Percentiles rank a stretch among this genome's conserved stretches.
phyloP scores from a whole-genome alignment of 2,113 vertebrate species.

The Choloepus hoffmanni region DNA sequence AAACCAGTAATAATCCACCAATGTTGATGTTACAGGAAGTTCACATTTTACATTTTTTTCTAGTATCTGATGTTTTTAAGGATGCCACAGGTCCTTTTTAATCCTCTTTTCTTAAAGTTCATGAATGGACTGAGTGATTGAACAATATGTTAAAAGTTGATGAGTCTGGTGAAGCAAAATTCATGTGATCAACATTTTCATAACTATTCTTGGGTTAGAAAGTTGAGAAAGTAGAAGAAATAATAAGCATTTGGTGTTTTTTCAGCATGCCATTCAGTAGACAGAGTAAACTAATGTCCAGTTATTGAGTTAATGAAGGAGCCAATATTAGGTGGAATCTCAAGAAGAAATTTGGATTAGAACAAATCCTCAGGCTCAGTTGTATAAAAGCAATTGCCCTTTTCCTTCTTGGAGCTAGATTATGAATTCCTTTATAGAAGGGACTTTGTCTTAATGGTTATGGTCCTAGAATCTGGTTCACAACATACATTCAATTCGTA shows the following conservation, averaged over 20 bases:
- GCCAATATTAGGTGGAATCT: background rate
- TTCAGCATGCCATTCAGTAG: background rate
- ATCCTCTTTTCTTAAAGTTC: background rate
- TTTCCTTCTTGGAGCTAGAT: background rate
- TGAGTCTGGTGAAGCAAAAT: background rate
- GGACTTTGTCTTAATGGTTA: background rate
- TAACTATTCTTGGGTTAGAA: background rate
- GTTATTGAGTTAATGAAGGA: background rate
- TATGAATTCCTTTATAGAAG: background rate
- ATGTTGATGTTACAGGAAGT: background rate
- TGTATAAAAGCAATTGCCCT: background rate
- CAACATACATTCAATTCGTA: background rate
- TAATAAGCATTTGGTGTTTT: background rate
- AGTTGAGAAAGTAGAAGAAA: background rate
- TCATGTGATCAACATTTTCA: slow-evolving; percentile 2
- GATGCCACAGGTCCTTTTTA: background rate
- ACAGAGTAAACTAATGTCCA: background rate
- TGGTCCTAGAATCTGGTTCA: background rate
- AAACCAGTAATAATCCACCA: background rate
- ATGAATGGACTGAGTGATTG: background rate
- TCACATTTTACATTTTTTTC: background rate
- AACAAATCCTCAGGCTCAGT: slow-evolving; percentile 16
- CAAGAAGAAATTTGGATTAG: background rate
- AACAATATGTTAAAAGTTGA: slow-evolving; percentile 10
- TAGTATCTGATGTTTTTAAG: slow-evolving; percentile 21